Percentiles rank a stretch among this genome's conserved stretches.
These are phyloP conservation scores for Mythimna loreyi DNA, from an alignment of 2,888 invertebrate genomes.

Conservation along the genomic window DNA sequence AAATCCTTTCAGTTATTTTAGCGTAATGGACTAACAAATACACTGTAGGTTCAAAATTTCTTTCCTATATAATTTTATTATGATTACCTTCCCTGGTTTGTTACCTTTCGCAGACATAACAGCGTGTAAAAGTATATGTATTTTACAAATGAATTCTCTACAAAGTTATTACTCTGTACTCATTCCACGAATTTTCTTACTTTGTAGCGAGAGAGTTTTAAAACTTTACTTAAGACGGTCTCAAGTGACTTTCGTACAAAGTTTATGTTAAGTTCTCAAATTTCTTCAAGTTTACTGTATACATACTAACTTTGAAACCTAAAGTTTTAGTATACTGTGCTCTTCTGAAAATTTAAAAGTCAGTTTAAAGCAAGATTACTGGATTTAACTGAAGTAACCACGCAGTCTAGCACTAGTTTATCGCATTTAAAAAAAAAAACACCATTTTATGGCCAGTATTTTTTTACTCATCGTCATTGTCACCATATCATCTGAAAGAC, in stretches of 20 bases:
- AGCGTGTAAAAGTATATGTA: too few species aligned
- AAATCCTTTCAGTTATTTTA: too few species aligned
- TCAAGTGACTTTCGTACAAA: constrained; percentile 16
- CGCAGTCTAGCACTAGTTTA: too few species aligned
- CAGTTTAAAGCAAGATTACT: not conserved
- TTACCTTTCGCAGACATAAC: not conserved
- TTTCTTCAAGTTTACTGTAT: constrained; percentile 8
- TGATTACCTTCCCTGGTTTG: not conserved
- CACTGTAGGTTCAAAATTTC: too few species aligned
- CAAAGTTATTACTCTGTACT: not conserved
- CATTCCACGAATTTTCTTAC: constrained; percentile 1
- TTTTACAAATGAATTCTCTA: not conserved
- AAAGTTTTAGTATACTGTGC: not conserved
- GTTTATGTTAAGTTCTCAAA: constrained; percentile 19
- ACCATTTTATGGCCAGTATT: too few species aligned
- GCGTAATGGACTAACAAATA: too few species aligned
- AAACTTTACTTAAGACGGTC: constrained; percentile 9
- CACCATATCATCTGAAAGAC: too few species aligned
- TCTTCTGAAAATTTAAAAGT: not conserved
- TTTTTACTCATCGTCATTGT: too few species aligned
- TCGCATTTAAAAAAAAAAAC: too few species aligned
- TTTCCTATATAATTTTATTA: not conserved
- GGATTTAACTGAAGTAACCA: too few species aligned
- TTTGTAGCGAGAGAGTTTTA: constrained; percentile 3
- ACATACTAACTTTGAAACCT: constrained; percentile 7